phyloP scores from a whole-genome alignment of 2,888 invertebrate species.

The Galerucella pusilla region DNA sequence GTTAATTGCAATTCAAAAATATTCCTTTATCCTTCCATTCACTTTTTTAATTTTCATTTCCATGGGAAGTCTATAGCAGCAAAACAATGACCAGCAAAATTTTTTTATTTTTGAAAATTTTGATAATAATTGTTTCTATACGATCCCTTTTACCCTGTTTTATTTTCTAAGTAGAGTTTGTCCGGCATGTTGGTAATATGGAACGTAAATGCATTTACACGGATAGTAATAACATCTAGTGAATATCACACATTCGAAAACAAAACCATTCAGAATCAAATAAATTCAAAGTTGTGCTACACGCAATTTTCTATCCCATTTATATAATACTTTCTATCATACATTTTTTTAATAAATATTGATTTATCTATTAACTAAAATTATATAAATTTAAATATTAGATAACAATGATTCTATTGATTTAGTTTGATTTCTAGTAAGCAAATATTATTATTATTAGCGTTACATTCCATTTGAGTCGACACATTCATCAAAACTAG shows the following conservation, averaged over 20 bases:
- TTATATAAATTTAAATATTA: constrained; percentile 61
- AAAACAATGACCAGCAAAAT: not conserved
- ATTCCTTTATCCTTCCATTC: too few species aligned
- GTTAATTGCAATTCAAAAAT: too few species aligned
- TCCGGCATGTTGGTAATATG: constrained; percentile 33
- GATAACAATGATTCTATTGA: constrained; percentile 65
- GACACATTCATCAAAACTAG: not conserved
- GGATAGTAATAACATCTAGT: constrained; percentile 37
- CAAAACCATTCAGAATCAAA: constrained; percentile 25
- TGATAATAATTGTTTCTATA: not conserved
- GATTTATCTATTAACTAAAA: constrained; percentile 58
- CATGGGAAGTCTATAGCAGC: too few species aligned
- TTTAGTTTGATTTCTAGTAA: constrained; percentile 65
- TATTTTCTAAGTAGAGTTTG: constrained; percentile 29
- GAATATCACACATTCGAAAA: constrained; percentile 50
- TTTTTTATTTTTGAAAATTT: not conserved
- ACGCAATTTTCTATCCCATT: constrained; percentile 59
- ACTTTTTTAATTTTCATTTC: too few species aligned
- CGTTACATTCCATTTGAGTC: constrained; percentile 8
- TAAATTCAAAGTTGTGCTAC: constrained; percentile 58
- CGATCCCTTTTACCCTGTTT: constrained; percentile 33
- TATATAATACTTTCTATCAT: constrained; percentile 55
- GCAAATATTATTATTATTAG: constrained; percentile 54
- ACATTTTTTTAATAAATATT: constrained; percentile 56
- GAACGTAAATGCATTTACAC: constrained; percentile 33